Conservation (phyloP, 2,797 vertebrate species). For the Melanotaenia boesemani region DNA sequence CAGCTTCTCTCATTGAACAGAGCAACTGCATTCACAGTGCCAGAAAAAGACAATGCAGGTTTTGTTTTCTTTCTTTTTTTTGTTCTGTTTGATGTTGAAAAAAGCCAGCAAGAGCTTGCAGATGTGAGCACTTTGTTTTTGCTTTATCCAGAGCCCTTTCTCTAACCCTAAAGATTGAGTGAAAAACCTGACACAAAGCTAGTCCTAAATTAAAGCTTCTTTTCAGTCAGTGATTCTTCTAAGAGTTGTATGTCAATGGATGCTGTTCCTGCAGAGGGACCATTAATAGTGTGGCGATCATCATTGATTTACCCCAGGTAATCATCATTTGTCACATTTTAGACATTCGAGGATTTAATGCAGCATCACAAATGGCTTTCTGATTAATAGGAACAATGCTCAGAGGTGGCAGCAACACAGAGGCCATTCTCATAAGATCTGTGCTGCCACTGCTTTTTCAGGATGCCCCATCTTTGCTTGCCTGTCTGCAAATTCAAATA, state of each 20-base stretch:
- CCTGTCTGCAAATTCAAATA: slow-evolving; percentile 29
- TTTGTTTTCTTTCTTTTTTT: slow-evolving; percentile 52
- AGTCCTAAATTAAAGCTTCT: slow-evolving; percentile 63
- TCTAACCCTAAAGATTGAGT: slow-evolving; percentile 52
- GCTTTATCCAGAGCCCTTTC: slow-evolving; percentile 18
- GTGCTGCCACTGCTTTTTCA: slow-evolving; percentile 23
- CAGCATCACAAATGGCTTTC: slow-evolving; percentile 78
- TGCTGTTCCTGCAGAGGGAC: slow-evolving; percentile 63
- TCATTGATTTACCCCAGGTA: slow-evolving; percentile 79
- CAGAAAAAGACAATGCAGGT: slow-evolving; percentile 55
- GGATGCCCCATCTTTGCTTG: slow-evolving; percentile 20
- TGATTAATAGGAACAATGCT: slow-evolving; percentile 79
- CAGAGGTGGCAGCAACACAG: slow-evolving; percentile 53
- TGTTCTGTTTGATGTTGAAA: slow-evolving; percentile 47
- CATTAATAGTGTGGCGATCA: slow-evolving; percentile 76
- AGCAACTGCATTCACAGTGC: slow-evolving; percentile 41
- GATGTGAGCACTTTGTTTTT: slow-evolving; percentile 2
- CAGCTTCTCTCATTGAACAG: slow-evolving; percentile 50
- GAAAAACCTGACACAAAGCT: slow-evolving; percentile 58
- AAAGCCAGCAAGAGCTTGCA: slow-evolving; percentile 40
- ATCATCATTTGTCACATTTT: slow-evolving; percentile 79
- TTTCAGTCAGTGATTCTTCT: slow-evolving; percentile 40
- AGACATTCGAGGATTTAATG: slow-evolving; percentile 77
- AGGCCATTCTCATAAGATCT: slow-evolving; percentile 53
- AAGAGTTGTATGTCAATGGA: slow-evolving; percentile 55